Evolutionary conservation across 2,888 invertebrate genomes (phyloP).

Genomic region (Antitype chi): DNA sequence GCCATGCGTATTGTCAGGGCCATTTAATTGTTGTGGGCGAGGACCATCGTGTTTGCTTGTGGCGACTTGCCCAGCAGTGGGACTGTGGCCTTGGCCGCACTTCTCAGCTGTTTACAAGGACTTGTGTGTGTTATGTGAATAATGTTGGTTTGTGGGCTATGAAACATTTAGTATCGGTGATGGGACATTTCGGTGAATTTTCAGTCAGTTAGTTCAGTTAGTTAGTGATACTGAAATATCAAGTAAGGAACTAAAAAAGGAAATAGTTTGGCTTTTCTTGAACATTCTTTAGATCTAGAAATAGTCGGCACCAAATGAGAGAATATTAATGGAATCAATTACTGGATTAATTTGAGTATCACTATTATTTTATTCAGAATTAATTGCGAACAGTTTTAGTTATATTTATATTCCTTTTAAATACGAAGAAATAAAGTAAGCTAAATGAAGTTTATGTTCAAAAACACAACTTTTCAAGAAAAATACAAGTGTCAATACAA

Average conservation of each 20-base stretch:
- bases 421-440: neutral
- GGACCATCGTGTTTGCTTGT: constrained; percentile 51
- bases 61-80: constrained; percentile 57
- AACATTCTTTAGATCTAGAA: neutral
- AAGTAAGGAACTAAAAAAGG: neutral
- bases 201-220: neutral
- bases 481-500: neutral
- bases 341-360: neutral
- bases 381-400: neutral
- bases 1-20: constrained; percentile 57
- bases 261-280: neutral
- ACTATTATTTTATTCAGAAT: neutral
- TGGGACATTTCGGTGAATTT: neutral
- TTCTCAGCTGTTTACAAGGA: constrained; percentile 19
- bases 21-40: constrained; percentile 65
- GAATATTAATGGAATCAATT: neutral
- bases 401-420: too few species aligned
- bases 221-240: neutral
- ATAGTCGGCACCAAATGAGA: neutral
- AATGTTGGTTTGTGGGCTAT: neutral
- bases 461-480: neutral
- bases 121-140: neutral
- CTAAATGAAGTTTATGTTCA: too few species aligned
- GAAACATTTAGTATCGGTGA: too few species aligned
- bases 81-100: constrained; percentile 58